Percentiles rank a stretch among this genome's conserved stretches.
Evolutionary conservation across 2,888 invertebrate species (phyloP).

Genomic region (Cryptus viduatorius): DNA sequence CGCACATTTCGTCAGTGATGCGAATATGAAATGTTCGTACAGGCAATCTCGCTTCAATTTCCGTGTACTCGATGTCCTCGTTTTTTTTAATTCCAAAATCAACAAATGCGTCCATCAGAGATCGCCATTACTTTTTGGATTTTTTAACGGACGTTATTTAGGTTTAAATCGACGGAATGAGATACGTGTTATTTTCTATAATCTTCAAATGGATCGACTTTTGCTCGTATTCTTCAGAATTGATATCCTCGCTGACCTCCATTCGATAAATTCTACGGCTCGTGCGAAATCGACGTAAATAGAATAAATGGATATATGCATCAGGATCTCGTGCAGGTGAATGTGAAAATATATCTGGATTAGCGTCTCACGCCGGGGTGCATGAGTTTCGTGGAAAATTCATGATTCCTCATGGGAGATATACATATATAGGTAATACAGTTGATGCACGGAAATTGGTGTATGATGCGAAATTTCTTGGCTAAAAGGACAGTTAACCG

Average conservation of each 20-base stretch:
- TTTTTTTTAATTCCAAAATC: neutral
- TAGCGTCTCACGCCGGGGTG: conserved; percentile 10
- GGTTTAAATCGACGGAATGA: neutral
- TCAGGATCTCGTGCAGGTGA: conserved; percentile 46
- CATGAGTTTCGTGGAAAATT: conserved; percentile 36
- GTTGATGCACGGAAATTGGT: conserved; percentile 18
- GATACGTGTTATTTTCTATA: conserved; percentile 15
- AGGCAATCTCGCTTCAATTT: conserved; percentile 2
- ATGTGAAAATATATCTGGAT: conserved; percentile 35
- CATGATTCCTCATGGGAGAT: conserved; percentile 30
- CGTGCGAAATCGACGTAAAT: conserved; percentile 47
- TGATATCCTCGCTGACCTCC: conserved; percentile 48
- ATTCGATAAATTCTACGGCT: conserved; percentile 39
- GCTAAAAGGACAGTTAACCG: neutral
- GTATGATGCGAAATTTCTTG: conserved; percentile 29
- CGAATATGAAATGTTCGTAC: neutral
- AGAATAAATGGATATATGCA: conserved; percentile 60
- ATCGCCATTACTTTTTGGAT: neutral
- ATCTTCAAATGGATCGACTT: conserved; percentile 49
- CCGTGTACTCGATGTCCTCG: neutral
- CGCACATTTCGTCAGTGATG: neutral
- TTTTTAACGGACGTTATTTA: conserved; percentile 13
- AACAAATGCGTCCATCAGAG: conserved; percentile 8
- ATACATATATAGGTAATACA: conserved; percentile 2
- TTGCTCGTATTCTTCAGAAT: conserved; percentile 42